Evolutionary conservation across 2,888 invertebrate species (phyloP).

Genomic region (Thereva unica): DNA sequence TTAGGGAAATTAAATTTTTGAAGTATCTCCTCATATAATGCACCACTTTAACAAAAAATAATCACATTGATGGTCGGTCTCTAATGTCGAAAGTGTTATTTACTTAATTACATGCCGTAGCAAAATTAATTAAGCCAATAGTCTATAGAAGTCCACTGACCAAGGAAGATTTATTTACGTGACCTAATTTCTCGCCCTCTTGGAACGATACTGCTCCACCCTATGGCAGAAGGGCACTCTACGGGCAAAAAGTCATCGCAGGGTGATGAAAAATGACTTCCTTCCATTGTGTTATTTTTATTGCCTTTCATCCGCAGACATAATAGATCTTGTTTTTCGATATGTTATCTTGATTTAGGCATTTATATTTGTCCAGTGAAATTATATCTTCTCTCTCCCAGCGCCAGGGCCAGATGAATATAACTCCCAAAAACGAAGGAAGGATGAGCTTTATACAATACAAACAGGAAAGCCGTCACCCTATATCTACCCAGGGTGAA

Average conservation of each 20-base stretch:
- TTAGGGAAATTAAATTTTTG: no score
- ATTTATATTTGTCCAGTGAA: constrained; percentile 36
- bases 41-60: no score
- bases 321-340: constrained; percentile 38
- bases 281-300: constrained; percentile 36
- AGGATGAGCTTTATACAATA: constrained; percentile 1
- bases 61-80: no score
- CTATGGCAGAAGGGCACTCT: neutral
- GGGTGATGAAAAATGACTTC: constrained; percentile 39
- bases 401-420: neutral
- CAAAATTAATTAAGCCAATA: constrained; percentile 25
- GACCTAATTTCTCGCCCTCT: constrained; percentile 43
- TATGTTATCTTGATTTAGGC: constrained; percentile 40
- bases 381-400: constrained; percentile 32
- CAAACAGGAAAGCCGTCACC: constrained; percentile 12
- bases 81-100: no score
- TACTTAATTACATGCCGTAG: no score
- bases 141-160: constrained; percentile 18
- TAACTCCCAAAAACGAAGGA: constrained; percentile 17
- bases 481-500: neutral
- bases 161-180: constrained; percentile 44
- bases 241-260: constrained; percentile 18
- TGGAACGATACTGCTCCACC: neutral
- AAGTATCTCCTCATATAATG: no score
- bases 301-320: constrained; percentile 17